A percentile compares a stretch with the other conserved stretches of the same genome.
Conservation (phyloP, 2,888 invertebrate genomes). For the Spialia ferax region DNA sequence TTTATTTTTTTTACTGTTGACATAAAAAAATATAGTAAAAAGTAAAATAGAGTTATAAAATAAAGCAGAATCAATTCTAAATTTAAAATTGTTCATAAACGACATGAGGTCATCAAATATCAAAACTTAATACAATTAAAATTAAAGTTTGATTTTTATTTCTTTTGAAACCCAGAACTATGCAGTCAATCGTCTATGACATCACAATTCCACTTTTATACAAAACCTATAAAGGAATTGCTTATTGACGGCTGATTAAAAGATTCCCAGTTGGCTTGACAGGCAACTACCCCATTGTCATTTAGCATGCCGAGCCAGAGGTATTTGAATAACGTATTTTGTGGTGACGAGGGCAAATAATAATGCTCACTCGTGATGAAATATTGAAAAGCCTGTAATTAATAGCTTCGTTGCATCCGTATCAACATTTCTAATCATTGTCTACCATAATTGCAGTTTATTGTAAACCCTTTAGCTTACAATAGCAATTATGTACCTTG, state of each 20-base stretch:
- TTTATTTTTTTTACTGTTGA: too few relatives aligned
- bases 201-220: neutral
- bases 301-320: slow-evolving; percentile 21
- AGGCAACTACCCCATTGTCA: slow-evolving; percentile 21
- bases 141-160: neutral
- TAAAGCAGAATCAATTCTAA: too few relatives aligned
- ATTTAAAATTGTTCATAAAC: too few relatives aligned
- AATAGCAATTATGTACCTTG: slow-evolving; percentile 78
- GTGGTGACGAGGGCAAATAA: slow-evolving; percentile 42
- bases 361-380: slow-evolving; percentile 51
- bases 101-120: too few relatives aligned
- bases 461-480: slow-evolving; percentile 72
- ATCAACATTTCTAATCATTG: slow-evolving; percentile 74
- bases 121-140: too few relatives aligned
- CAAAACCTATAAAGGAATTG: neutral
- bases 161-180: neutral
- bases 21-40: too few relatives aligned
- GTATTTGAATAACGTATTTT: slow-evolving; percentile 35
- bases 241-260: slow-evolving; percentile 13
- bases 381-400: slow-evolving; percentile 53
- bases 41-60: too few relatives aligned
- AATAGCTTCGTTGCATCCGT: slow-evolving; percentile 61
- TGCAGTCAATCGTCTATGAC: neutral
- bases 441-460: slow-evolving; percentile 71
- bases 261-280: slow-evolving; percentile 7